Conservation (phyloP, 2,797 vertebrate species). For the Yasuhikotakia modesta region DNA sequence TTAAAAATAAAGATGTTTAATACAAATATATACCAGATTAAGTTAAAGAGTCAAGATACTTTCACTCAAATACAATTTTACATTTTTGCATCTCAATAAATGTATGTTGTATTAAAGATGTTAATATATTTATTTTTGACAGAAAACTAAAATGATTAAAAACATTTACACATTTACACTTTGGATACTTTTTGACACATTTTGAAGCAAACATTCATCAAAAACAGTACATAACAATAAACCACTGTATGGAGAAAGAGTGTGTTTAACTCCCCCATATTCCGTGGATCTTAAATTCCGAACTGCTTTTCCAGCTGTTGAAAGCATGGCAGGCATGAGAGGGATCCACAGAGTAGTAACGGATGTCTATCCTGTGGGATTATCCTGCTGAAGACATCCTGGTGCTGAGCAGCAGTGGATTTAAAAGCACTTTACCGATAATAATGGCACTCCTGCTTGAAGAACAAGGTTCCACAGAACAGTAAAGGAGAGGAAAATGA, state of each 20-base stretch:
- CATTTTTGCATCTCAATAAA: too few species aligned
- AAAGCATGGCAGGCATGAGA: conserved; percentile 75
- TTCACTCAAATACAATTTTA: too few species aligned
- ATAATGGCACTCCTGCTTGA: conserved; percentile 70
- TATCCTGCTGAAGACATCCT: conserved; percentile 77
- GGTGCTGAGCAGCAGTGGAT: conserved; percentile 73
- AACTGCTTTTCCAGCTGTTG: conserved; percentile 83
- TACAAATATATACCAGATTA: too few species aligned
- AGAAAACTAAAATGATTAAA: background rate
- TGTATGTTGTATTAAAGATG: too few species aligned
- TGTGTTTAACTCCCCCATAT: conserved; percentile 53
- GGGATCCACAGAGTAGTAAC: conserved; percentile 72
- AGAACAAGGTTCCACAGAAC: conserved; percentile 34
- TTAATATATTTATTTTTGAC: background rate
- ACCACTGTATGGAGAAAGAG: conserved; percentile 24
- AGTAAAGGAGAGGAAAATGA: conserved; percentile 4
- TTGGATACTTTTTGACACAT: background rate
- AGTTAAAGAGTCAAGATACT: too few species aligned
- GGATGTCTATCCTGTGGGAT: conserved; percentile 78
- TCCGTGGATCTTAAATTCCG: conserved; percentile 59
- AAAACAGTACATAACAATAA: conserved; percentile 54
- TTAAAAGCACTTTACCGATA: conserved; percentile 83
- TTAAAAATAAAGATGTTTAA: too few species aligned
- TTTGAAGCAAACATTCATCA: conserved; percentile 26
- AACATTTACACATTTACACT: background rate